A percentile compares a stretch with the other conserved stretches of the same genome.
These are phyloP conservation scores for Speoplatyrhinus poulsoni DNA, from an alignment of 2,113 vertebrate species.

Conservation along the genomic window DNA sequence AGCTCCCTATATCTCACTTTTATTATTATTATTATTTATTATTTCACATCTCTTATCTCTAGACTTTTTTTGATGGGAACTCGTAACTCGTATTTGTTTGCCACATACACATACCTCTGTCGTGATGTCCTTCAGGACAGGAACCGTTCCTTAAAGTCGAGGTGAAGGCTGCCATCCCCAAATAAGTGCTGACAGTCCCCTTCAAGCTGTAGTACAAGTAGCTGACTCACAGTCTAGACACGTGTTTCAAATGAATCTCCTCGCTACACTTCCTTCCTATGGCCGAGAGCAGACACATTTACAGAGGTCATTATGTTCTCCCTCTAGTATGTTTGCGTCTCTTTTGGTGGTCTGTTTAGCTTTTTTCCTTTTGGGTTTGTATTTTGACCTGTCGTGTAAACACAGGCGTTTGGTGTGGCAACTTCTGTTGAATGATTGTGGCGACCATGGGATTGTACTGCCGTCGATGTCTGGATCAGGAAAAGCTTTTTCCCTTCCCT, in stretches of 20 bases:
- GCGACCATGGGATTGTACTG: too few relatives aligned
- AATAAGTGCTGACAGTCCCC: not conserved
- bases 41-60: too few relatives aligned
- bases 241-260: slow-evolving; percentile 18
- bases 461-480: too few relatives aligned
- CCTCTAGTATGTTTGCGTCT: slow-evolving; percentile 10
- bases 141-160: too few relatives aligned
- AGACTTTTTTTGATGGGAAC: too few relatives aligned
- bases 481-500: too few relatives aligned
- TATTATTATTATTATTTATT: too few relatives aligned
- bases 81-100: too few relatives aligned
- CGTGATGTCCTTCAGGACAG: too few relatives aligned
- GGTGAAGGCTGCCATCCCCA: too few relatives aligned
- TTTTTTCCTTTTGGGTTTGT: not conserved
- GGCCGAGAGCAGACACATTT: slow-evolving; percentile 14
- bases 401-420: not conserved
- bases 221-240: slow-evolving; percentile 37
- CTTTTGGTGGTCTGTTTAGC: slow-evolving; percentile 11
- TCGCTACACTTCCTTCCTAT: slow-evolving; percentile 8
- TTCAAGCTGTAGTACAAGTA: slow-evolving; percentile 38
- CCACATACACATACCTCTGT: too few relatives aligned
- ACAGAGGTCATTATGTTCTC: slow-evolving; percentile 5
- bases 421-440: not conserved
- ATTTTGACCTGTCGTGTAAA: not conserved
- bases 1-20: too few relatives aligned